Percentiles rank a stretch among this genome's conserved stretches.
Evolutionary conservation across 2,888 invertebrate species (phyloP).

Genomic region (Empis stercorea): DNA sequence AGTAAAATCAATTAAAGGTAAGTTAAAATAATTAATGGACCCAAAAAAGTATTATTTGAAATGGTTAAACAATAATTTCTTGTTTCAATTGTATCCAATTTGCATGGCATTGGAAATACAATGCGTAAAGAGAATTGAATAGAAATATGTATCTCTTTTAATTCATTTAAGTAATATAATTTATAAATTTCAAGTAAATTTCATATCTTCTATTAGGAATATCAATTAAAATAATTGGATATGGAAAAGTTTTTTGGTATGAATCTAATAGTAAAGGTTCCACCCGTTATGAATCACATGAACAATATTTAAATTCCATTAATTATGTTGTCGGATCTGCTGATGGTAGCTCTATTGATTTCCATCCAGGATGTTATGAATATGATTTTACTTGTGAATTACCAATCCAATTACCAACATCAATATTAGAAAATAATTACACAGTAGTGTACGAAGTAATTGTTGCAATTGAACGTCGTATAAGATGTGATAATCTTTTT

Average conservation of each 20-base stretch:
- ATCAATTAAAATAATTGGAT: no score
- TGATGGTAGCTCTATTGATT: slow-evolving; percentile 46
- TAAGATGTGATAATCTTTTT: slow-evolving; percentile 52
- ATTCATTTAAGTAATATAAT: no score
- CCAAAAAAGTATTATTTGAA: no score
- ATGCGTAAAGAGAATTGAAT: no score
- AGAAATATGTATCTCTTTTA: no score
- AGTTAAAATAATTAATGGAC: no score
- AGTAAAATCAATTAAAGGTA: slow-evolving; percentile 13
- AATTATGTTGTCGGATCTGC: slow-evolving; percentile 19
- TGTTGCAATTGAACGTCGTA: slow-evolving; percentile 65
- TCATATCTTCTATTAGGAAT: no score
- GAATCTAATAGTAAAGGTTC: background rate
- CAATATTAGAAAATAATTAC: slow-evolving; percentile 57
- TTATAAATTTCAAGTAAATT: no score
- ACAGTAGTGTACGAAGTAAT: slow-evolving; percentile 65
- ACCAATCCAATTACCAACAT: slow-evolving; percentile 51
- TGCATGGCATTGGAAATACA: no score
- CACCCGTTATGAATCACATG: slow-evolving; percentile 24
- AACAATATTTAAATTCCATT: slow-evolving; percentile 27
- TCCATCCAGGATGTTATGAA: slow-evolving; percentile 49
- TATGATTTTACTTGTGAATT: slow-evolving; percentile 10
- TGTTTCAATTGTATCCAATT: no score
- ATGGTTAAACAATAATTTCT: no score
- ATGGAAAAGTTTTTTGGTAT: slow-evolving; percentile 13